Conservation (phyloP, 2,797 vertebrate genomes). For the Myotis planiceps region DNA sequence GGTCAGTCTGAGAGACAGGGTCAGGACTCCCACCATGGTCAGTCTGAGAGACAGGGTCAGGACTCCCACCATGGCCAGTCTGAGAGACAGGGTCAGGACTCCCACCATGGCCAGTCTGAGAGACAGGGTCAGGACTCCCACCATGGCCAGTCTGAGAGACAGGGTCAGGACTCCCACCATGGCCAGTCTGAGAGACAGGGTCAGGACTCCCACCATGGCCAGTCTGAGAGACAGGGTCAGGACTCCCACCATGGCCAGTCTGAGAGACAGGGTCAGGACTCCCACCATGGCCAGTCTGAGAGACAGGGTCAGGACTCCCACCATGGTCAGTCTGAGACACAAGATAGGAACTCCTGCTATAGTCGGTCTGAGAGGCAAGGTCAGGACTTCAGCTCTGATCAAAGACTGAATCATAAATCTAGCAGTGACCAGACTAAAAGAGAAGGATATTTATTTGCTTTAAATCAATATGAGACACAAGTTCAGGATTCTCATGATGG, state of each 20-base stretch:
- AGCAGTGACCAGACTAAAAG: neutral
- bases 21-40: neutral
- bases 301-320: neutral
- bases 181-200: constrained; percentile 24
- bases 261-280: neutral
- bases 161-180: neutral
- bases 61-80: neutral
- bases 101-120: constrained; percentile 32
- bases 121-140: neutral
- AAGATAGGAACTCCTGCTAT: neutral
- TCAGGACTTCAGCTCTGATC: neutral
- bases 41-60: constrained; percentile 3
- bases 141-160: neutral
- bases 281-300: neutral
- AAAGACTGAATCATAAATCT: constrained; percentile 20
- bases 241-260: constrained; percentile 7
- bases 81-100: neutral
- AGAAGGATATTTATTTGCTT: constrained; percentile 47
- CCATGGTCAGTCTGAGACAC: constrained; percentile 35
- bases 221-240: neutral
- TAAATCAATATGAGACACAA: constrained; percentile 45
- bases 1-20: neutral
- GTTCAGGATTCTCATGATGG: neutral
- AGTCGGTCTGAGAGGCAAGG: neutral
- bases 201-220: neutral